Conservation (phyloP, 2,797 vertebrate genomes). For the Rhyacichthys aspro region DNA sequence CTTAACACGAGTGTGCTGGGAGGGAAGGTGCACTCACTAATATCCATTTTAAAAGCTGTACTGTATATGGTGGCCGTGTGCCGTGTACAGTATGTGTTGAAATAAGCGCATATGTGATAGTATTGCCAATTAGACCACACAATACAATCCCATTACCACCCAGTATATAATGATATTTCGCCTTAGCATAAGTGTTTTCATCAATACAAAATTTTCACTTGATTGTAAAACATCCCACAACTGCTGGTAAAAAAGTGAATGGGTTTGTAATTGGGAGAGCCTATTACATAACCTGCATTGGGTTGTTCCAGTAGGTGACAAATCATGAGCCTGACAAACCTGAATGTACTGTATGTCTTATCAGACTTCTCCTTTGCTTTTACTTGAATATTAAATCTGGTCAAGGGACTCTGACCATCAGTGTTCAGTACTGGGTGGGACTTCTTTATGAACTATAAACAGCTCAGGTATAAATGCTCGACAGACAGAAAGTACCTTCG, state of each 20-base stretch:
- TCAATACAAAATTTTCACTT: background rate
- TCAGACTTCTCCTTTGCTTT: background rate
- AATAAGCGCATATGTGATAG: conserved; percentile 2
- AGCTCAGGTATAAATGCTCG: conserved; percentile 9
- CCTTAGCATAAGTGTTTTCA: background rate
- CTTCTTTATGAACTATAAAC: conserved; percentile 6
- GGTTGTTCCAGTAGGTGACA: background rate
- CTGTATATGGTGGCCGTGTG: conserved; percentile 6
- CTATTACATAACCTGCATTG: conserved; percentile 13
- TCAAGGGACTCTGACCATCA: conserved; percentile 9
- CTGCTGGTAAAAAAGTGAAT: background rate
- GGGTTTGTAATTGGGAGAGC: background rate
- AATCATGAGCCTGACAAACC: conserved; percentile 10
- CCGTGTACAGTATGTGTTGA: conserved; percentile 11
- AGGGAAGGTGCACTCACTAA: conserved; percentile 39
- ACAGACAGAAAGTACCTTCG: conserved; percentile 32
- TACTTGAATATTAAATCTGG: background rate
- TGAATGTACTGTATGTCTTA: conserved; percentile 9
- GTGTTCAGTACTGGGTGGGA: conserved; percentile 25
- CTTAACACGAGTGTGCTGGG: conserved; percentile 64
- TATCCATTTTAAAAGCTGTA: conserved; percentile 3
- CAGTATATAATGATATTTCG: conserved; percentile 29
- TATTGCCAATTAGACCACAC: conserved; percentile 5
- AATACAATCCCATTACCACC: conserved; percentile 17
- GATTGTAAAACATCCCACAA: background rate